Evolutionary conservation across 2,113 vertebrate species (phyloP).

Genomic region (Maccullochella peelii): DNA sequence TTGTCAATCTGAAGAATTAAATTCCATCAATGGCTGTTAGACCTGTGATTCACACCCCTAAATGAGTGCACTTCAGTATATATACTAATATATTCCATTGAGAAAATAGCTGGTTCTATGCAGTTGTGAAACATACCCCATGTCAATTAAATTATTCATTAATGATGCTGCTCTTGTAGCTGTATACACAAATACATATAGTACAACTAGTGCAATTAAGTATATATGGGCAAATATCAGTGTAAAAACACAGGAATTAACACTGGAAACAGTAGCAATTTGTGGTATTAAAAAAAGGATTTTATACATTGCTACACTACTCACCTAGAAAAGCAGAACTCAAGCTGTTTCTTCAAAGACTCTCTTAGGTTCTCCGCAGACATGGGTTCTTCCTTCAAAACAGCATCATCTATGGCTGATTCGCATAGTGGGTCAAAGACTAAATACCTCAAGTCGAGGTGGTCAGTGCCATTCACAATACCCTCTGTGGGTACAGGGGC

Average conservation of each 20-base stretch:
- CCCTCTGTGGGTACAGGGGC: slow-evolving; percentile 49
- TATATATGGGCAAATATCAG: not conserved
- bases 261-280: not conserved
- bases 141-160: not conserved
- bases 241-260: not conserved
- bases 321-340: slow-evolving; percentile 97
- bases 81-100: not conserved
- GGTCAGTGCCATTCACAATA: slow-evolving; percentile 68
- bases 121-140: not conserved
- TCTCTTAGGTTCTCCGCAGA: slow-evolving; percentile 90
- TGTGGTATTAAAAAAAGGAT: not conserved
- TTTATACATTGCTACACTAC: not conserved
- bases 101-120: not conserved
- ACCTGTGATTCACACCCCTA: not conserved
- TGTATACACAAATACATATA: not conserved
- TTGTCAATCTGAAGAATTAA: not conserved
- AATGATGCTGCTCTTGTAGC: not conserved
- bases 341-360: slow-evolving; percentile 94
- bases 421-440: slow-evolving; percentile 68
- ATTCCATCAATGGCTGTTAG: not conserved
- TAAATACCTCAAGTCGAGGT: slow-evolving; percentile 67
- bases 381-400: slow-evolving; percentile 77
- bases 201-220: not conserved
- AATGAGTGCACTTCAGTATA: not conserved
- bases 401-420: slow-evolving; percentile 79